Conservation (phyloP, 2,888 invertebrate species). For the Opisthograptis luteolata region DNA sequence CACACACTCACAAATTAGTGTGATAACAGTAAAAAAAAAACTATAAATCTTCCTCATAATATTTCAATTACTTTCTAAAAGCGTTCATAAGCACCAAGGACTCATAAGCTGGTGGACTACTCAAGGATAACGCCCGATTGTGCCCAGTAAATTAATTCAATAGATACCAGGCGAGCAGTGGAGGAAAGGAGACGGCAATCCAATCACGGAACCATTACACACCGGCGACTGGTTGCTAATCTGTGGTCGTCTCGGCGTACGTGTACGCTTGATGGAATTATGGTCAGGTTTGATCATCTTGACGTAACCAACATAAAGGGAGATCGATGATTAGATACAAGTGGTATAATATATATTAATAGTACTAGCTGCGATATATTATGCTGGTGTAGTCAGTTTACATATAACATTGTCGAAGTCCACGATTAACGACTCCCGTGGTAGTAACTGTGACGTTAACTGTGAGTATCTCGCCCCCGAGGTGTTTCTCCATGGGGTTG, state of each 20-base stretch:
- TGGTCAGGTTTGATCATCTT: neutral
- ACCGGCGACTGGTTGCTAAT: conserved; percentile 21
- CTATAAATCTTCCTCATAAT: neutral
- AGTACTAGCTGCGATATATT: too few relatives aligned
- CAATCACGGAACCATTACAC: conserved; percentile 70
- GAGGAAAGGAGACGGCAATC: conserved; percentile 66
- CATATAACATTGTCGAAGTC: too few relatives aligned
- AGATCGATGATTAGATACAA: neutral
- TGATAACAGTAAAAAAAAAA: too few relatives aligned
- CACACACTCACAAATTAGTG: too few relatives aligned
- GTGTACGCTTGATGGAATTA: conserved; percentile 15
- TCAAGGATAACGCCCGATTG: conserved; percentile 37
- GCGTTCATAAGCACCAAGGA: conserved; percentile 9
- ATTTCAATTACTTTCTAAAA: conserved; percentile 18
- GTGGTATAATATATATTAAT: neutral
- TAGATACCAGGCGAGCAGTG: conserved; percentile 62
- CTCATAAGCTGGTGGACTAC: conserved; percentile 12
- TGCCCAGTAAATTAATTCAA: conserved; percentile 63
- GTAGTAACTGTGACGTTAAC: neutral
- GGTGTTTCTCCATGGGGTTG: conserved; percentile 37
- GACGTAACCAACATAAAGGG: neutral
- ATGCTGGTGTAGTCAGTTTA: too few relatives aligned
- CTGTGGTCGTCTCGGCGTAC: conserved; percentile 19
- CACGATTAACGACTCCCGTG: neutral
- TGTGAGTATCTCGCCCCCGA: conserved; percentile 1